A percentile compares a stretch with the other conserved stretches of the same genome.
These are phyloP conservation scores for Calephelis perditalis DNA, from an alignment of 2,888 invertebrate genomes.

Conservation along the genomic window DNA sequence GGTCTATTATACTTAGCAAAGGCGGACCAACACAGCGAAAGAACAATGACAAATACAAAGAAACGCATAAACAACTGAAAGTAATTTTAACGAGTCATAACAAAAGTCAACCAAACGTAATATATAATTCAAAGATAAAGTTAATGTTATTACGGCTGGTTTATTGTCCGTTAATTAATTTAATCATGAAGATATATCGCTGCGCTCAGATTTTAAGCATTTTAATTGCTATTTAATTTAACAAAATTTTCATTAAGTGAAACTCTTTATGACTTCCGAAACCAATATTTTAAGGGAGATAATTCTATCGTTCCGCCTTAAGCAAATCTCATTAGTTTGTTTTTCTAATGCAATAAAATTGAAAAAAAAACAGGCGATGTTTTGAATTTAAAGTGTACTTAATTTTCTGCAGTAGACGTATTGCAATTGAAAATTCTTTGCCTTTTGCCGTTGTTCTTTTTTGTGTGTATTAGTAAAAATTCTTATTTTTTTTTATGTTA, in stretches of 20 bases:
- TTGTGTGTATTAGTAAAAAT: no score
- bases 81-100: background rate
- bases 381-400: no score
- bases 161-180: conserved; percentile 5
- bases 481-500: no score
- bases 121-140: background rate
- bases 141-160: background rate
- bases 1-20: no score
- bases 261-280: conserved; percentile 67
- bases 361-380: no score
- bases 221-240: conserved; percentile 47
- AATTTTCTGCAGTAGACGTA: no score
- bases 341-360: conserved; percentile 20
- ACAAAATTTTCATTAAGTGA: conserved; percentile 55
- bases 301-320: conserved; percentile 54
- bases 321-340: conserved; percentile 47
- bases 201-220: conserved; percentile 35
- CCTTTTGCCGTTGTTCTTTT: no score
- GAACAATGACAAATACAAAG: no score
- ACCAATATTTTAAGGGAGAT: conserved; percentile 61
- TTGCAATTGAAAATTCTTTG: no score
- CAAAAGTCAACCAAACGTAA: conserved; percentile 1
- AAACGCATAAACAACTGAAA: no score
- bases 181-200: conserved; percentile 17
- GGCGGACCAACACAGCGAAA: no score